A percentile compares a stretch with the other conserved stretches of the same genome.
These are phyloP conservation scores for Anseranas semipalmata DNA, from an alignment of 2,113 vertebrate species.

Conservation along the genomic window DNA sequence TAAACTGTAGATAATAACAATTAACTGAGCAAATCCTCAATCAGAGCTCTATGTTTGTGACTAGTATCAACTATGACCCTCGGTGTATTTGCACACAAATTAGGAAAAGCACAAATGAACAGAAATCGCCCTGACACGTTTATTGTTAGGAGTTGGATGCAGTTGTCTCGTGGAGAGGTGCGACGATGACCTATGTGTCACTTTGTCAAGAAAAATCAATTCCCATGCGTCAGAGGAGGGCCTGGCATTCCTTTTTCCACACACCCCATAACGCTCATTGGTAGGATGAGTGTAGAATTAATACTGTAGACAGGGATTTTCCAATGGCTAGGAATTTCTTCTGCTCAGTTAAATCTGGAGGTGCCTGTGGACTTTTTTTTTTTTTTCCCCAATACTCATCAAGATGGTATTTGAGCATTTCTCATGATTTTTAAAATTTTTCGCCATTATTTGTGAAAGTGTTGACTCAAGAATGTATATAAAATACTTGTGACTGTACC, in stretches of 20 bases:
- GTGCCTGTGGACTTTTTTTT: background rate
- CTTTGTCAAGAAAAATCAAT: slow-evolving; percentile 33
- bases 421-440: background rate
- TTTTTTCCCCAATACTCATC: background rate
- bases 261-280: background rate
- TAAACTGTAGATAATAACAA: background rate
- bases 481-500: background rate
- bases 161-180: slow-evolving; percentile 9
- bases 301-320: background rate
- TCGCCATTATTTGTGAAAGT: background rate
- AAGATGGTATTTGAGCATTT: background rate
- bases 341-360: background rate
- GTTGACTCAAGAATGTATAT: background rate
- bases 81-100: background rate
- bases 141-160: background rate
- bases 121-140: background rate
- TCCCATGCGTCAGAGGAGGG: background rate
- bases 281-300: background rate
- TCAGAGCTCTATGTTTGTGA: background rate
- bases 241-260: background rate
- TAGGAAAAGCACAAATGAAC: background rate
- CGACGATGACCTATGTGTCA: slow-evolving; percentile 26
- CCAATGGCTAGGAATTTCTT: background rate
- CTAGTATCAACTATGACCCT: background rate
- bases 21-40: background rate